Base-by-base conservation (phyloP, 2,888 invertebrate genomes). In the Nipponacmea schrenckii region DNA sequence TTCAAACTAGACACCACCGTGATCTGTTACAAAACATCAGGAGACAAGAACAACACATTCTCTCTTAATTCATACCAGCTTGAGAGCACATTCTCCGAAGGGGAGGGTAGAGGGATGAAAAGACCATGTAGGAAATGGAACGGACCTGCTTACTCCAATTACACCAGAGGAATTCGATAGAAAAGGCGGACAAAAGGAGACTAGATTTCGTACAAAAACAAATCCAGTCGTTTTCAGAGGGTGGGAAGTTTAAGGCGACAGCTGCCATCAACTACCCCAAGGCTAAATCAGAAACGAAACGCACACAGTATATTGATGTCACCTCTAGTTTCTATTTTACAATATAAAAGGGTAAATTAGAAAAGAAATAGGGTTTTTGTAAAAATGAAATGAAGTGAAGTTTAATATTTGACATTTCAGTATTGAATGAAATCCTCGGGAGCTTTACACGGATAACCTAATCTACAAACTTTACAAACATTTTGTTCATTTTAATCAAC, bases 121-220 rank as follows among this genome's bases (percentile, higher is more conserved):
- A 56, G 56, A 56, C 56, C 56, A 20, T 24, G 56, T 56, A 56
- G 56, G 56, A 56, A 56, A 56, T 56, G 56, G 56, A 56, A 56
- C 56, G 56, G 56, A 56, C 56, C 24, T 56, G 56, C 56, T 56
- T 56, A 24, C 56, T 56, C 56, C 56, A 56, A 56, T 56, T 56
- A 56, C 56, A 56, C 56, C 24, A 56, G 24, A 56, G 56, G 56
- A 56, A 56, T 56, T 56, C 24, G 20, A 24, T 56, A 56, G 24
- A 56, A 56, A n/a, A 56, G 56, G 56, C 56, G 63, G 50, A 69
- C 69, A 69, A 69, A 69, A 62, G 69, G 64, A 46, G 45, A 27
- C 48, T 64, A 69, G 64, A 48, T 69, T 69, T 69, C 69, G 64
- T 69, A 69, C 50, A 64, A 69, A 69, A 69, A 69, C 69, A 69